Percentiles rank a stretch among this genome's conserved stretches.
These are phyloP conservation scores for Plagodis pulveraria DNA, from an alignment of 2,888 invertebrate species.

Conservation along the genomic window DNA sequence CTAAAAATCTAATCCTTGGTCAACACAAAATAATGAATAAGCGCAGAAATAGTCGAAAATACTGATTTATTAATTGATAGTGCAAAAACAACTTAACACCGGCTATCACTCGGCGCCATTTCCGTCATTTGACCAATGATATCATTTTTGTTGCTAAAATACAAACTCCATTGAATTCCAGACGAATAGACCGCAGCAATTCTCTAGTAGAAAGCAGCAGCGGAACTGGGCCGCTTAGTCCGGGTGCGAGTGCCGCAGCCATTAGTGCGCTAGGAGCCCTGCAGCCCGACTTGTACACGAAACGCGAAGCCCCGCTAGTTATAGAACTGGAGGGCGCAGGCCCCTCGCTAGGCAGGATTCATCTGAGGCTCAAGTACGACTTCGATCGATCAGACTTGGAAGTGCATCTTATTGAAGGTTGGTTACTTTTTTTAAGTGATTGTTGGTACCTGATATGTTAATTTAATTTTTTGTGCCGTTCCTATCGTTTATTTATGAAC, in stretches of 20 bases:
- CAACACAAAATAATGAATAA: no score
- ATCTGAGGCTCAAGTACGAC: constrained; percentile 94
- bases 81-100: no score
- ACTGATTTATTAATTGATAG: no score
- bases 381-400: constrained; percentile 95
- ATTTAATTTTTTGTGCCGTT: no score
- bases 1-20: no score
- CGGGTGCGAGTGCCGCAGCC: constrained; percentile 65
- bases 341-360: constrained; percentile 91
- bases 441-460: no score
- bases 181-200: constrained; percentile 82
- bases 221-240: constrained; percentile 71
- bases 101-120: no score
- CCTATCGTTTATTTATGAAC: no score
- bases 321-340: constrained; percentile 86
- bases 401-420: constrained; percentile 96
- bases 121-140: no score
- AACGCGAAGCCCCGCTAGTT: constrained; percentile 91
- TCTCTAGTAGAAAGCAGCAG: constrained; percentile 80
- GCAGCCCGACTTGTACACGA: constrained; percentile 94
- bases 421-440: no score
- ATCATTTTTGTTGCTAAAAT: not conserved
- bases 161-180: constrained; percentile 37
- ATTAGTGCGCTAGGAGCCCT: constrained; percentile 89
- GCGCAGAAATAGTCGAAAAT: no score